Base-by-base conservation (phyloP, 2,113 vertebrate species). In the Ochotona princeps region DNA sequence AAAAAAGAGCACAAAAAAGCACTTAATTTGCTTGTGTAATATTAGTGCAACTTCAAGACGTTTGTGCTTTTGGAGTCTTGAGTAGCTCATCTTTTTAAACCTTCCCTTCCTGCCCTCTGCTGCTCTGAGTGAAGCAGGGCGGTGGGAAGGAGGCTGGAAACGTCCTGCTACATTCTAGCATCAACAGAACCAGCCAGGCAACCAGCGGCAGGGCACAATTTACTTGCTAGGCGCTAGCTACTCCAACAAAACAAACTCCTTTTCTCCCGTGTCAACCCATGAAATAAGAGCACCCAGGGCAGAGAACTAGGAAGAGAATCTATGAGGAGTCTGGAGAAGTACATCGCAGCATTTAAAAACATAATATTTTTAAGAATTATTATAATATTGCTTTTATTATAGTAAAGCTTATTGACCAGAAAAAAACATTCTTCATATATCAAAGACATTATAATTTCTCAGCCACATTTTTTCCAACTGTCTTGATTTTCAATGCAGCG, bases 221-320 rank as follows among this genome's bases (percentile, higher is more conserved):
- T 32, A 35, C 30, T 5, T n/a, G 18, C 18, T 65, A 54, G 13
- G 86, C n/a, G 49, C 12, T 51, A 76, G 23, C 18, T 38, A 11
- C 25, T 49, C 8, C 28, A 49, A 28, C 38, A 57, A 8, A 47
- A 44, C 30, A 75, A 84, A n/a, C 44, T 47, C 75, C 47, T 54
- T 47, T 65, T 35, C 21, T 26, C 66, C 69, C 13, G 23, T 75
- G 65, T 44, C 66, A 57, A 57, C 10, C 14, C 90, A 75, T 44
- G 51, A 17, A 89, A 66, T 32, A 61, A 35, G 1, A 81, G 13
- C 17, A 70, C 57, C 66, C 44, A 44, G 18, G 18, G 91, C 63
- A 67, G 90, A 73, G 15, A 91, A 89, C 69, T 83, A 90, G 32
- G 76, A 72, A 91, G 79, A 51, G 15, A 78, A 87, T 26, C 74